Base-by-base conservation (phyloP, 1,140 invertebrate genomes). In the Bilobella aurantiaca region DNA sequence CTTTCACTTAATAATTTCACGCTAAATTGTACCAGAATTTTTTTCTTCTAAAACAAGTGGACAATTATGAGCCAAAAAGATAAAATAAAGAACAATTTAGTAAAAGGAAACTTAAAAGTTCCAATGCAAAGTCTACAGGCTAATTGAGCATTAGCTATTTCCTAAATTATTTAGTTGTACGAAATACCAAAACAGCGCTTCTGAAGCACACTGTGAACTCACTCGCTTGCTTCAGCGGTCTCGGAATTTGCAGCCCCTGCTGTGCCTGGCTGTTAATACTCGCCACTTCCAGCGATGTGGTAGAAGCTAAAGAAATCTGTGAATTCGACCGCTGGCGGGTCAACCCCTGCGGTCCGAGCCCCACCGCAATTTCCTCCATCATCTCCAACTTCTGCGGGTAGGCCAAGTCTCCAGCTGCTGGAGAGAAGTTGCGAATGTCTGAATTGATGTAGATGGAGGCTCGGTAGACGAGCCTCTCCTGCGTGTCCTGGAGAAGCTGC, bases 371-470 rank as follows among this genome's bases (percentile, higher is more conserved):
- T 70, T 73, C 83, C 73, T 93, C 89, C 93, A 99, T 98, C 90
- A 98, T 96, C 76, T 93, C 85, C 23, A 99, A 79, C 78, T 98
- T 96, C 73, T 97, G 90, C 0, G 96, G 96, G 81, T 99, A 99
- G 0, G 93, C 93, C 49, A 99, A 80, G 80, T 99, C 96, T 0
- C 96, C 96, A 18, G 89, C 84, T 18, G 92, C 93, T 12, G 96
- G 91, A 68, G 87, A 85, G 76, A 92, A 94, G 65, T 86, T 85
- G 28, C 90, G 78, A 70, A 99, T 93, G 78, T 99, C 96, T 1
- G 88, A 86, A 63, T 90, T 85, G 53, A 98, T 84, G 77, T 96
- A 98, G 61, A 98, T 85, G 80, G 97, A 90, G 1, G 93, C 91
- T 57, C 96, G 82, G 76, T 97, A 99, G 8, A 98, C 95, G 12